These are phyloP conservation scores for Pollimyrus isidori DNA, from an alignment of 2,113 vertebrate genomes.

Conservation along the genomic window DNA sequence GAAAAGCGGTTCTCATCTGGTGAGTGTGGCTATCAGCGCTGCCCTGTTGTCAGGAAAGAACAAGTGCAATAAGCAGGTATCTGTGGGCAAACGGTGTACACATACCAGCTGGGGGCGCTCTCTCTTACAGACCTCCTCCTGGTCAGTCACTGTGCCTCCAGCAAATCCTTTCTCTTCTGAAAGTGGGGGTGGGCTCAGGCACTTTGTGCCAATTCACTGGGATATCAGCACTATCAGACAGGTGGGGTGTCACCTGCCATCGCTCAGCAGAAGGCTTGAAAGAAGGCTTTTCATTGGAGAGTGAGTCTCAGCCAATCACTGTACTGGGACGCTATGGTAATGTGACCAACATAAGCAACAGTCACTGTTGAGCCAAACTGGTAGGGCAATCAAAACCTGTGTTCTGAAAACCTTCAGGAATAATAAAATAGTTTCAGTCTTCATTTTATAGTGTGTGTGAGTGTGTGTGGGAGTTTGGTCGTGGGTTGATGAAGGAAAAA, in stretches of 20 bases:
- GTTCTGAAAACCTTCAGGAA: neutral
- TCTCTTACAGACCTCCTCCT: conserved; percentile 5
- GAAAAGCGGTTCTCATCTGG: neutral
- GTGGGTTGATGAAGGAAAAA: neutral
- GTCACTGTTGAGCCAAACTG: neutral
- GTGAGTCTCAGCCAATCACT: neutral
- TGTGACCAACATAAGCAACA: neutral
- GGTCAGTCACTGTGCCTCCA: neutral
- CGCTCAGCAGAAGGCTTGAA: neutral
- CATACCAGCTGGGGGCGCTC: conserved; percentile 22
- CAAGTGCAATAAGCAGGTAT: conserved; percentile 15
- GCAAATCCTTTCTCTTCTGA: conserved; percentile 12
- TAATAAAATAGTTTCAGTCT: neutral
- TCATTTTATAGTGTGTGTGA: neutral
- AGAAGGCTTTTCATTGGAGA: neutral
- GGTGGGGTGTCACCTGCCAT: neutral
- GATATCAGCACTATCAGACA: neutral
- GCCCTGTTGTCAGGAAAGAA: neutral
- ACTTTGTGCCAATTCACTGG: neutral
- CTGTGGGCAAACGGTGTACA: conserved; percentile 25
- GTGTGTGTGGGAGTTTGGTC: neutral
- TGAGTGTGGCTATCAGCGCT: neutral
- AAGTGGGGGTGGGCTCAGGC: neutral
- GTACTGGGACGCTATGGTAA: neutral
- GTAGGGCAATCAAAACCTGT: neutral